Evolutionary conservation across 1,140 invertebrate species (phyloP).

Genomic region (Philotrypesis tridentata): DNA sequence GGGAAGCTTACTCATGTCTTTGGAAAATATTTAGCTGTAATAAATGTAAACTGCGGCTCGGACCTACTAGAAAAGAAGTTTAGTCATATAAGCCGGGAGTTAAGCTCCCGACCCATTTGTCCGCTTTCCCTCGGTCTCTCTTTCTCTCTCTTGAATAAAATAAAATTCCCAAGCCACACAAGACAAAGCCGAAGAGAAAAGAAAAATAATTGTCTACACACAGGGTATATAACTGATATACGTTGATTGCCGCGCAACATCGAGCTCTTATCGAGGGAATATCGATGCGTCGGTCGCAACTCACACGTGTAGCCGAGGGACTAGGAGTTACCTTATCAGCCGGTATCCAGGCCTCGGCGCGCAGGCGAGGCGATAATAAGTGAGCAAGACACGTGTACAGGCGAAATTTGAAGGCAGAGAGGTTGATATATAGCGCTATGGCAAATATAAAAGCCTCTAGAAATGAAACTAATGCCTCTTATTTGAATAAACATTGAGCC

Average conservation of each 20-base stretch:
- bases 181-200: background rate
- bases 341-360: conserved; percentile 1
- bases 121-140: background rate
- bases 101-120: background rate
- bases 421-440: background rate
- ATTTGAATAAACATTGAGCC: background rate
- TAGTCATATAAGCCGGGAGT: background rate
- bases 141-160: too few relatives aligned
- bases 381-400: background rate
- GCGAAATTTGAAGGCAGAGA: background rate
- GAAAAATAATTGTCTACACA: background rate
- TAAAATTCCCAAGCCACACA: background rate
- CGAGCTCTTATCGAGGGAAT: conserved; percentile 4
- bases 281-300: background rate
- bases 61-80: background rate
- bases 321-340: conserved; percentile 5
- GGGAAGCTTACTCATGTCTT: background rate
- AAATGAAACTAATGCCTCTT: conserved; percentile 21
- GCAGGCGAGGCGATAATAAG: too few relatives aligned
- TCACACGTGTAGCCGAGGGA: background rate
- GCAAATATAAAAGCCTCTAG: background rate
- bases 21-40: background rate
- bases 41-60: background rate
- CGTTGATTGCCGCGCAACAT: background rate
- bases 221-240: background rate